Conservation (phyloP, 1,140 invertebrate species). For the Bombus confusus region DNA sequence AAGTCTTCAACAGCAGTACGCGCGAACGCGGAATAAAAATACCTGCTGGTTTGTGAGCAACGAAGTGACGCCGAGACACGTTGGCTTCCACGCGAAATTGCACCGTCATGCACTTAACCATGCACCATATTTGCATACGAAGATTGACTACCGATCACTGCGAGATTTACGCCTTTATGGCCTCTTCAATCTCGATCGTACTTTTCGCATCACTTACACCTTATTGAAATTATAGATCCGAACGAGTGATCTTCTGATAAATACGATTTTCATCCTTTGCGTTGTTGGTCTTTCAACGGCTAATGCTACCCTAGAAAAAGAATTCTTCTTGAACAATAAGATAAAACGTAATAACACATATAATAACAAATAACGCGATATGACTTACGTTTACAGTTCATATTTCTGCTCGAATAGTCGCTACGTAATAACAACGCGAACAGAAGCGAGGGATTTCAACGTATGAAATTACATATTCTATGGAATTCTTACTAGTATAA, state of each 20-base stretch:
- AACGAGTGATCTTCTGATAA: not conserved
- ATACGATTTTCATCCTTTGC: no score
- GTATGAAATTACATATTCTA: not conserved
- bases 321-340: no score
- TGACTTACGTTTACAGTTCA: not conserved
- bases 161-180: conserved; percentile 5
- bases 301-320: no score
- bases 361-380: not conserved
- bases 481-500: not conserved
- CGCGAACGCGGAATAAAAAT: no score
- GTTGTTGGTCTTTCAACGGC: no score
- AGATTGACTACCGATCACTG: conserved; percentile 21
- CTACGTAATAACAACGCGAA: not conserved
- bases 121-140: conserved; percentile 27
- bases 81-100: not conserved
- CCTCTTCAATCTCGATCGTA: not conserved
- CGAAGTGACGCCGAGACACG: not conserved
- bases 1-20: no score
- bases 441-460: not conserved
- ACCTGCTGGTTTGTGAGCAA: not conserved
- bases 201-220: not conserved
- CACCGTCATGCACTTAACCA: conserved; percentile 19
- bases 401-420: not conserved
- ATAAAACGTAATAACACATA: not conserved
- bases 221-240: conserved; percentile 10